phyloP scores from a whole-genome alignment of 2,113 vertebrate species.

The Sciurus niger region DNA sequence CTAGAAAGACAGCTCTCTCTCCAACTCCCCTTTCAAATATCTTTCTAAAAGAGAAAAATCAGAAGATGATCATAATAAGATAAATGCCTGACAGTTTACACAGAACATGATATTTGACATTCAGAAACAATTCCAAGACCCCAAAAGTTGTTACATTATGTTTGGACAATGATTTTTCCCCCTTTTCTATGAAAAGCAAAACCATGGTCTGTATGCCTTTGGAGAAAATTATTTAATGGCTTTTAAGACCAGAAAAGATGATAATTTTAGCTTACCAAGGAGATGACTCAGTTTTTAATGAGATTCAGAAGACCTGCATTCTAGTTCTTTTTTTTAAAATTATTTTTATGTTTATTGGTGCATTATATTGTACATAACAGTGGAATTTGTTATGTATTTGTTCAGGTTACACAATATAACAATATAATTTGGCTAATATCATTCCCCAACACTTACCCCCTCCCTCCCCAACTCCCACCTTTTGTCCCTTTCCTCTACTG shows the following conservation, averaged over 20 bases:
- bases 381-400: too few relatives aligned
- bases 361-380: too few relatives aligned
- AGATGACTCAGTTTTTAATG: background rate
- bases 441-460: too few relatives aligned
- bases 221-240: background rate
- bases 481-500: too few relatives aligned
- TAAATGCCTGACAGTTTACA: slow-evolving; percentile 2
- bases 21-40: background rate
- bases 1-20: slow-evolving; percentile 8
- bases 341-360: too few relatives aligned
- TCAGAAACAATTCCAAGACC: slow-evolving; percentile 62
- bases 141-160: background rate
- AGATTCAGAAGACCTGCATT: background rate
- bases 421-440: too few relatives aligned
- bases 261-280: background rate
- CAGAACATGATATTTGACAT: slow-evolving; percentile 41
- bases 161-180: background rate
- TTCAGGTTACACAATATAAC: too few relatives aligned
- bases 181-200: background rate
- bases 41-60: slow-evolving; percentile 42
- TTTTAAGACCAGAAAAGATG: slow-evolving; percentile 20
- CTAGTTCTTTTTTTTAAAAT: background rate
- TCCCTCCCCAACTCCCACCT: too few relatives aligned
- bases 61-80: slow-evolving; percentile 49
- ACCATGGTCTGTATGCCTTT: background rate